These are phyloP conservation scores for Zoanthus sociatus DNA, from an alignment of 92 coral and sea anemone genomes.

Conservation along the genomic window DNA sequence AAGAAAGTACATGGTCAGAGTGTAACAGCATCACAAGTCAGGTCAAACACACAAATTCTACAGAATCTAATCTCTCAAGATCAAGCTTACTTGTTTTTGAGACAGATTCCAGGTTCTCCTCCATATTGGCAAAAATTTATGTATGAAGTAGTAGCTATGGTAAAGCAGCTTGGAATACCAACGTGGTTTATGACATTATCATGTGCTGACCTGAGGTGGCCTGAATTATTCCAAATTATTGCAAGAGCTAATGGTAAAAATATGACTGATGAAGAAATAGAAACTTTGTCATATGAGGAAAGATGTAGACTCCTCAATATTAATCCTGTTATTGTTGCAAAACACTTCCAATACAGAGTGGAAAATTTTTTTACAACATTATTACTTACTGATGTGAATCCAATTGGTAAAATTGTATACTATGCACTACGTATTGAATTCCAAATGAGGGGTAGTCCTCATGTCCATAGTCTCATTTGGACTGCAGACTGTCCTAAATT, in stretches of 20 bases:
- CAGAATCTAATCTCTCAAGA: not conserved
- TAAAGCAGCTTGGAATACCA: not conserved
- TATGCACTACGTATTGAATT: no score
- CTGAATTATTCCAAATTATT: not conserved
- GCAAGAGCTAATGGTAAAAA: not conserved
- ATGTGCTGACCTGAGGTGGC: not conserved
- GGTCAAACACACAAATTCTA: not conserved
- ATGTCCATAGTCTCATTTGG: not conserved
- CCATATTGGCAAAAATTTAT: no score
- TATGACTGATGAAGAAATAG: conserved; percentile 23
- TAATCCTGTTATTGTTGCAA: not conserved
- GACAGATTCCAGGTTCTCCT: no score
- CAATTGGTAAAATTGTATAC: not conserved
- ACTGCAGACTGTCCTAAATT: not conserved
- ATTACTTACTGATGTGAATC: not conserved
- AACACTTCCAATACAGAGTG: conserved; percentile 8
- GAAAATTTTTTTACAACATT: not conserved
- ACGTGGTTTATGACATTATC: not conserved
- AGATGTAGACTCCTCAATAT: conserved; percentile 3
- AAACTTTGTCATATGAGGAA: conserved; percentile 9
- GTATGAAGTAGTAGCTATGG: not conserved
- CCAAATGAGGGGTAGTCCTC: not conserved
- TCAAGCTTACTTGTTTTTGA: not conserved
- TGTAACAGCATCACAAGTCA: not conserved
- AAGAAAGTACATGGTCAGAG: no score